phyloP scores from a whole-genome alignment of 2,797 vertebrate species.

The Psittacula derbiana region DNA sequence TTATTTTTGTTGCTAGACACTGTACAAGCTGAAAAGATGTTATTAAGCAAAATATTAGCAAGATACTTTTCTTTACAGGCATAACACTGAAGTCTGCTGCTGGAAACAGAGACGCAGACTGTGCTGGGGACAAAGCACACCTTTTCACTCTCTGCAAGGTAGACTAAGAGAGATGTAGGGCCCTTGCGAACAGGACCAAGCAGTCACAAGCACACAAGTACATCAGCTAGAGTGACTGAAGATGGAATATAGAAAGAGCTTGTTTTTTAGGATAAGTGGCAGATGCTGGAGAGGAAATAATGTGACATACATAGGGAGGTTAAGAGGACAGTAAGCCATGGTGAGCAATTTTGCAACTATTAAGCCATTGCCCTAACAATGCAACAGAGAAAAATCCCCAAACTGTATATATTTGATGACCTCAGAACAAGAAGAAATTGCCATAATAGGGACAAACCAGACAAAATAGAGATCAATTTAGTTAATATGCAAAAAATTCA shows the following conservation, averaged over 20 bases:
- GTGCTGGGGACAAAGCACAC: neutral
- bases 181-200: neutral
- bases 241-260: neutral
- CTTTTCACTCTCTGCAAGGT: neutral
- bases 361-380: neutral
- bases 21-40: neutral
- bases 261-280: neutral
- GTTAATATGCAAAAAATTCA: neutral
- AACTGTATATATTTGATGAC: neutral
- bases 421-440: neutral
- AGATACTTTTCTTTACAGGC: neutral
- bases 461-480: neutral
- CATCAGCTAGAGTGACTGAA: neutral
- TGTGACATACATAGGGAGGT: neutral
- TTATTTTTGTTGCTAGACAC: neutral
- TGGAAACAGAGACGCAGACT: neutral
- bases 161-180: neutral
- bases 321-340: neutral
- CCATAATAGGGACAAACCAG: neutral
- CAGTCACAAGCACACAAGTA: neutral
- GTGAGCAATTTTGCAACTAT: neutral
- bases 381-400: neutral
- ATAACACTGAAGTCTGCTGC: neutral
- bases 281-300: neutral
- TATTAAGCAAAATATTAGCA: neutral